A percentile compares a stretch with the other conserved stretches of the same genome.
These are phyloP conservation scores for Xenentodon cancila DNA, from an alignment of 2,797 vertebrate species.

Conservation along the genomic window DNA sequence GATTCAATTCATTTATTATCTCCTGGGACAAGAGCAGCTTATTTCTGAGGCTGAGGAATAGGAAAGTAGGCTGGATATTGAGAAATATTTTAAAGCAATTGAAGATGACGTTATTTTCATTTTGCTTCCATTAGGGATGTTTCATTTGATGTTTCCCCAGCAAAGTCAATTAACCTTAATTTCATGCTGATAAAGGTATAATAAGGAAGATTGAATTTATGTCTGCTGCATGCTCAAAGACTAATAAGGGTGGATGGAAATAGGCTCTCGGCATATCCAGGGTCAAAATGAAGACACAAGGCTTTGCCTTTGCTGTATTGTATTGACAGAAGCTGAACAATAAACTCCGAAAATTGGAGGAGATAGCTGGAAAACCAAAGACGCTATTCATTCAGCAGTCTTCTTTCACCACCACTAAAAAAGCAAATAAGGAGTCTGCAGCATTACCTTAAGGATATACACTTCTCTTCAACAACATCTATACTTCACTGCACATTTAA, in stretches of 20 bases:
- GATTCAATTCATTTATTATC: constrained; percentile 99
- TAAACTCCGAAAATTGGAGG: constrained; percentile 58
- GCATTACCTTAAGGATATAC: constrained; percentile 75
- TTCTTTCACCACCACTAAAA: constrained; percentile 47
- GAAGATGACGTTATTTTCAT: constrained; percentile 83
- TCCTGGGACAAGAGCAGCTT: constrained; percentile 98
- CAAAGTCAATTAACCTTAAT: constrained; percentile 85
- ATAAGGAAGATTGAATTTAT: constrained; percentile 73
- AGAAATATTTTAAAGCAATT: constrained; percentile 87
- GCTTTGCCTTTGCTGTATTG: constrained; percentile 46
- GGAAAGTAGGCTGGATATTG: constrained; percentile 92
- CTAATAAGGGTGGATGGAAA: constrained; percentile 54
- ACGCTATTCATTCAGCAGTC: constrained; percentile 59
- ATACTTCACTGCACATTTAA: constrained; percentile 74
- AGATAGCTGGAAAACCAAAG: constrained; percentile 59
- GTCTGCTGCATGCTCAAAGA: constrained; percentile 63
- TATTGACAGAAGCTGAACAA: constrained; percentile 53
- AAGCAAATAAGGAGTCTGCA: constrained; percentile 70
- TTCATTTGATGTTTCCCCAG: constrained; percentile 75
- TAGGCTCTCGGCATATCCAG: constrained; percentile 22
- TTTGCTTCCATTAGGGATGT: constrained; percentile 79
- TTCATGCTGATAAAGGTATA: constrained; percentile 77
- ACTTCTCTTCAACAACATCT: constrained; percentile 70
- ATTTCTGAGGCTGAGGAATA: constrained; percentile 92
- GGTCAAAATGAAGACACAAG: constrained; percentile 50